Evolutionary conservation across 2,888 invertebrate genomes (phyloP).

Genomic region (Laspeyria flexula): DNA sequence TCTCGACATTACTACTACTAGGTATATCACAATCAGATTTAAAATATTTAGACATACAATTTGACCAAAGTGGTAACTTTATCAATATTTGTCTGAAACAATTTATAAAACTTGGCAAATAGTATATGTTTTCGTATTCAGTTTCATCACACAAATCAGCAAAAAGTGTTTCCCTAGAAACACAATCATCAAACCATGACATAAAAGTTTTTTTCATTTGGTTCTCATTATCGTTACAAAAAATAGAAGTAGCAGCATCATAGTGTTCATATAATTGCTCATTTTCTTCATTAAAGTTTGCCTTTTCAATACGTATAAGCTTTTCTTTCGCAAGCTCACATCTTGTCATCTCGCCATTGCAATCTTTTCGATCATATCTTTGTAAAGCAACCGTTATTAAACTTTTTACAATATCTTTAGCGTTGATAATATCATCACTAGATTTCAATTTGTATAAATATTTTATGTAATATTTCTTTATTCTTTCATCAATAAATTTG

Average conservation of each 20-base stretch:
- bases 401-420: constrained; percentile 4
- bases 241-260: constrained; percentile 3
- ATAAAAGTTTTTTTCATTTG: constrained; percentile 6
- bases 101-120: constrained; percentile 15
- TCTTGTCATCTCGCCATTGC: constrained; percentile 3
- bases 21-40: not conserved
- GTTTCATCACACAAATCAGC: constrained; percentile 5
- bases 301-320: constrained; percentile 3
- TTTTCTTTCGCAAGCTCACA: constrained; percentile 2
- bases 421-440: constrained; percentile 1
- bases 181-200: constrained; percentile 9
- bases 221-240: constrained; percentile 4
- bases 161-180: constrained; percentile 7
- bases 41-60: not conserved
- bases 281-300: constrained; percentile 2
- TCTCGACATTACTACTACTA: not conserved
- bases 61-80: constrained; percentile 2
- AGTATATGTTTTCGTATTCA: constrained; percentile 7
- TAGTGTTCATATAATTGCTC: constrained; percentile 2
- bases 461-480: constrained; percentile 3
- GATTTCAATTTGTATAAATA: not conserved
- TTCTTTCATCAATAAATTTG: constrained; percentile 2
- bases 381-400: constrained; percentile 5
- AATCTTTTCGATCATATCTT: constrained; percentile 1
- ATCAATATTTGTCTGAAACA: not conserved